Conservation (phyloP, 2,113 vertebrate species). For the Corythoichthys haematopterus region DNA sequence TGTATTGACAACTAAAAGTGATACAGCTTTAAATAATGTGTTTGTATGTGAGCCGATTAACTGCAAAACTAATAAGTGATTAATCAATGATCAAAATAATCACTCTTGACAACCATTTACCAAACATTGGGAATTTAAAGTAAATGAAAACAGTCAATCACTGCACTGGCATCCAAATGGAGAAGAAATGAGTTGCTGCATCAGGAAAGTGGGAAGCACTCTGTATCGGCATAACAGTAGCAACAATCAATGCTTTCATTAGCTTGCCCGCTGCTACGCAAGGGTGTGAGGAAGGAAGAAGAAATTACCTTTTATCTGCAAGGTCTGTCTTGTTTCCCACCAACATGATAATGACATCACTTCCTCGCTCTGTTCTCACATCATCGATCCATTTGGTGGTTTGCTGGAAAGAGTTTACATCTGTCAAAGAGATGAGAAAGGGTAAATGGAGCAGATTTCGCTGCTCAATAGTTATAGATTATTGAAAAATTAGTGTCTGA, state of each 20-base stretch:
- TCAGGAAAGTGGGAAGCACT: constrained; percentile 9
- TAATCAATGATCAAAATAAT: too few relatives aligned
- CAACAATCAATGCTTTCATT: constrained; percentile 44
- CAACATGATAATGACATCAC: constrained; percentile 98
- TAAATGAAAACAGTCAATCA: neutral
- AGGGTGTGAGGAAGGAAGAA: constrained; percentile 2
- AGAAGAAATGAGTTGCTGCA: constrained; percentile 8
- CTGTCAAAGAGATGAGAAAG: constrained; percentile 53
- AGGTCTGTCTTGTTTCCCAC: constrained; percentile 99
- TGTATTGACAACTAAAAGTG: too few relatives aligned
- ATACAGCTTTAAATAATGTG: too few relatives aligned
- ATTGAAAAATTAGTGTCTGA: neutral
- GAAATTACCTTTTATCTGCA: constrained; percentile 91
- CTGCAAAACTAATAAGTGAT: neutral
- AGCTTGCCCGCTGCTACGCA: constrained; percentile 13
- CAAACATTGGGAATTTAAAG: neutral
- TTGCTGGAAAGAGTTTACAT: constrained; percentile 99
- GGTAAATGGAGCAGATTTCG: neutral
- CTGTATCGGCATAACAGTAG: constrained; percentile 22
- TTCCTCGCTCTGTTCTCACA: constrained; percentile 95
- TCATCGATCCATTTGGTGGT: constrained; percentile 99
- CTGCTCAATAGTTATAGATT: neutral
- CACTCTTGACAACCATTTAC: too few relatives aligned
- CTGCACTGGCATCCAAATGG: constrained; percentile 14
- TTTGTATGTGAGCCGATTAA: neutral